Evolutionary conservation across 2,113 vertebrate genomes (phyloP).

Genomic region (Entelurus aequoreus): DNA sequence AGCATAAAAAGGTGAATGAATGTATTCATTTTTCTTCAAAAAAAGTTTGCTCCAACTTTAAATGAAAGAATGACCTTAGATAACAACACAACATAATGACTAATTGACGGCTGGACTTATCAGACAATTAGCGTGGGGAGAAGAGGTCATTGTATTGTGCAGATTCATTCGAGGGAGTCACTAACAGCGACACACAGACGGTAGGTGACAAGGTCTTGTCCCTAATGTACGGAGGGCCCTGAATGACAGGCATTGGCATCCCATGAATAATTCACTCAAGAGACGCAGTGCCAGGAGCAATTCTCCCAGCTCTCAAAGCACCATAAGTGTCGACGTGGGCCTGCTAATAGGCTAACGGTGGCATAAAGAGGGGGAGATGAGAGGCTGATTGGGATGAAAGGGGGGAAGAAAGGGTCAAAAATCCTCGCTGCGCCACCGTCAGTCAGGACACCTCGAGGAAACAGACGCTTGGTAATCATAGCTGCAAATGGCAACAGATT

Average conservation of each 20-base stretch:
- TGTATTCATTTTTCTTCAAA: background rate
- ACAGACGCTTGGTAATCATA: slow-evolving; percentile 13
- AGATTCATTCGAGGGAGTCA: slow-evolving; percentile 43
- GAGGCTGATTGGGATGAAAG: slow-evolving; percentile 6
- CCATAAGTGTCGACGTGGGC: slow-evolving; percentile 15
- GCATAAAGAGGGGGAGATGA: background rate
- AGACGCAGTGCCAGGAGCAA: slow-evolving; percentile 17
- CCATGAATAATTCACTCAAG: slow-evolving; percentile 54
- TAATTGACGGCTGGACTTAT: slow-evolving; percentile 14
- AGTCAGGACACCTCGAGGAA: slow-evolving; percentile 8
- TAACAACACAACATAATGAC: background rate
- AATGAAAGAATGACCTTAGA: background rate
- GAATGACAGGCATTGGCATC: slow-evolving; percentile 52
- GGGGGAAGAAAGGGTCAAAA: slow-evolving; percentile 5
- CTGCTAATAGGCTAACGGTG: slow-evolving; percentile 45
- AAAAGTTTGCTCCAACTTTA: slow-evolving; percentile 3
- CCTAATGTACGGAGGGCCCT: slow-evolving; percentile 35
- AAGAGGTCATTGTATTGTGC: slow-evolving; percentile 41
- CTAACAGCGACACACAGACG: slow-evolving; percentile 26
- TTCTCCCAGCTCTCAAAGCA: slow-evolving; percentile 23
- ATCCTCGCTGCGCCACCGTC: slow-evolving; percentile 20
- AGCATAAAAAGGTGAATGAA: background rate
- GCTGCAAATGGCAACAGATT: slow-evolving; percentile 8
- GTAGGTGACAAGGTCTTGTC: slow-evolving; percentile 56
- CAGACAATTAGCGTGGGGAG: slow-evolving; percentile 28